Base-by-base conservation (phyloP, 2,888 invertebrate species). In the Nephrotoma flavescens region DNA sequence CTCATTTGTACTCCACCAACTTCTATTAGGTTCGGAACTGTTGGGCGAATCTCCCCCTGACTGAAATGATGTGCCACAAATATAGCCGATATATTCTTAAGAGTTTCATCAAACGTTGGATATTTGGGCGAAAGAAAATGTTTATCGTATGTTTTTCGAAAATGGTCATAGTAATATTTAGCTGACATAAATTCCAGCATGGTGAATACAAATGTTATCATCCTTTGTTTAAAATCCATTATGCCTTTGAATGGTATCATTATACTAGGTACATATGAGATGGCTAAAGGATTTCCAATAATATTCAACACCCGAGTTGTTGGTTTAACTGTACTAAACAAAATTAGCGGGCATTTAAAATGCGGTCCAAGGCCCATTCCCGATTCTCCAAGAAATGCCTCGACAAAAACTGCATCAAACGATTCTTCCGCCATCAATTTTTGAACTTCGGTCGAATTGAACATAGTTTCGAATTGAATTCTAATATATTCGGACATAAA, bases 401-500 rank as follows among this genome's bases (percentile, higher is more conserved):
- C 84, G 15, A n/a, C n/a, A 7, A 84, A 6, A 0, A 84, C 7
- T 9, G 42, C 41, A 84, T 84, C 84, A n/a, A 84, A 84, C 3
- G 7, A n/a, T n/a, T 84, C 84, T 15, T 42, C 19, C 41, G 41
- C 42, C 84, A 84, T 84, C 7, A 84, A 42, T n/a, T 42, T 15
- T 42, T 84, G 84, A 4, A 84, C 85, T 87, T 87, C 15, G 7
- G 86, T 71, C 19, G 86, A 31, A 42, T 86, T 6, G 11, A 87
- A 31, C n/a, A 47, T 12, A 11, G n/a, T 12, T 47, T 47, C 47
- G n/a, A 47, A 31, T 31, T 31, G 31, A 31, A 31, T 31, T 2
- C 31, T 31, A 31, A 31, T 31, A 31, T 2, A 31, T 2, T 31
- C 31, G 31, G 31, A 2, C 31, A 31, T 31, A 31, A 31, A 31